Evolutionary conservation across 2,888 invertebrate genomes (phyloP).

Genomic region (Fragum whitleyi): DNA sequence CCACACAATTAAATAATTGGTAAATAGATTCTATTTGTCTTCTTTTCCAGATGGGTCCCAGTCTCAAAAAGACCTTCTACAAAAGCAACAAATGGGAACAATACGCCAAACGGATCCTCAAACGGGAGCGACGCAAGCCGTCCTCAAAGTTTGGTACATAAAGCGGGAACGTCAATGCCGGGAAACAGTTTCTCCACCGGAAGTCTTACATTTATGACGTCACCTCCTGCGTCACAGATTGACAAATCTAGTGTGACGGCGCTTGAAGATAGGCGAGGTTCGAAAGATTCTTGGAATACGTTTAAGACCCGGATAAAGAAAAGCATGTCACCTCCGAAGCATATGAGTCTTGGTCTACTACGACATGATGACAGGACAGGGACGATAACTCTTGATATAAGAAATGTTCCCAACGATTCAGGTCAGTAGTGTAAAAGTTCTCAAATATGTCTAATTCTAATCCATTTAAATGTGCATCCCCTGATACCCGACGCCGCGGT

Average conservation of each 20-base stretch:
- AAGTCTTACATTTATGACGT: constrained; percentile 62
- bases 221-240: constrained; percentile 39
- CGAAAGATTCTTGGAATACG: constrained; percentile 57
- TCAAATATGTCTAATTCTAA: background rate
- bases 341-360: constrained; percentile 63
- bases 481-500: too few relatives aligned
- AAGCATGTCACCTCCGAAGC: constrained; percentile 54
- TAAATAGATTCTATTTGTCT: too few relatives aligned
- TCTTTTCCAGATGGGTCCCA: constrained; percentile 72
- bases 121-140: constrained; percentile 68
- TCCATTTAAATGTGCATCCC: background rate
- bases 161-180: constrained; percentile 54
- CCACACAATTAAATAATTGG: too few relatives aligned
- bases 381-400: constrained; percentile 67
- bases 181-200: constrained; percentile 32
- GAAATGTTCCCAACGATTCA: constrained; percentile 66
- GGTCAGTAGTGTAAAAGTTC: constrained; percentile 50
- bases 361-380: constrained; percentile 69
- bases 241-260: constrained; percentile 47
- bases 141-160: constrained; percentile 59
- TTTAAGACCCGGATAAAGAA: constrained; percentile 52
- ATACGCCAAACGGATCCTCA: constrained; percentile 64
- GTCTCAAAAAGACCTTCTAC: constrained; percentile 65
- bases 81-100: constrained; percentile 47
- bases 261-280: constrained; percentile 48